A percentile compares a stretch with the other conserved stretches of the same genome.
phyloP scores from a whole-genome alignment of 2,797 vertebrate species.

The Gadopsis marmoratus region DNA sequence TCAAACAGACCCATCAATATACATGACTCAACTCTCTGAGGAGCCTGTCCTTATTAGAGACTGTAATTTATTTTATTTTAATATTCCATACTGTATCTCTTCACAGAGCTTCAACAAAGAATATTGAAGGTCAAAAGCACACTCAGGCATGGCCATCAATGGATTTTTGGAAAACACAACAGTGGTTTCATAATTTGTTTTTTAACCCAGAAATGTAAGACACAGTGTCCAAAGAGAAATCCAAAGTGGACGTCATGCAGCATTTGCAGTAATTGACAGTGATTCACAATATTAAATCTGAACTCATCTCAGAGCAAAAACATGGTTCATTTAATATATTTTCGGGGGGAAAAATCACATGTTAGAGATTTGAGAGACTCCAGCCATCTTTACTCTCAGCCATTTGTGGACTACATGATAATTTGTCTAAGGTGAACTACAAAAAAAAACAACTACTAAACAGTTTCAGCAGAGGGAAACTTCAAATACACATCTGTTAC shows the following conservation, averaged over 20 bases:
- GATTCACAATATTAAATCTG: not conserved
- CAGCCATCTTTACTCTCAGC: not conserved
- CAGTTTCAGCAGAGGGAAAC: not conserved
- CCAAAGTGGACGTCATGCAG: not conserved
- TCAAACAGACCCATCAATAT: constrained; percentile 46
- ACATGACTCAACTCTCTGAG: constrained; percentile 51
- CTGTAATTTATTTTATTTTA: not conserved
- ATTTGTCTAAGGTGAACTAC: not conserved
- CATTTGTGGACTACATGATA: not conserved
- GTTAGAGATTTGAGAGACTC: not conserved
- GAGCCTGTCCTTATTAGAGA: constrained; percentile 39
- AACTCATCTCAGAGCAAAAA: constrained; percentile 10
- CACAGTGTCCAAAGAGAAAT: not conserved
- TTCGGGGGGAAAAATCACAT: not conserved
- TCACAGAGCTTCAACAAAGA: constrained; percentile 25
- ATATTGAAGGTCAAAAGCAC: constrained; percentile 42
- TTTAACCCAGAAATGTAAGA: not conserved
- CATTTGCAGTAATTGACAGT: not conserved
- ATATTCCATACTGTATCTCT: constrained; percentile 8
- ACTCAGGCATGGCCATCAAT: constrained; percentile 3
- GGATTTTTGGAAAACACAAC: constrained; percentile 8
- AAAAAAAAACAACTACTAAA: not conserved
- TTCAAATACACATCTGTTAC: not conserved
- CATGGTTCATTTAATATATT: constrained; percentile 1
- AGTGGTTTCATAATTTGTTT: constrained; percentile 13